Conservation (phyloP, 1,140 invertebrate genomes). For the Neuroterus valhalla region DNA sequence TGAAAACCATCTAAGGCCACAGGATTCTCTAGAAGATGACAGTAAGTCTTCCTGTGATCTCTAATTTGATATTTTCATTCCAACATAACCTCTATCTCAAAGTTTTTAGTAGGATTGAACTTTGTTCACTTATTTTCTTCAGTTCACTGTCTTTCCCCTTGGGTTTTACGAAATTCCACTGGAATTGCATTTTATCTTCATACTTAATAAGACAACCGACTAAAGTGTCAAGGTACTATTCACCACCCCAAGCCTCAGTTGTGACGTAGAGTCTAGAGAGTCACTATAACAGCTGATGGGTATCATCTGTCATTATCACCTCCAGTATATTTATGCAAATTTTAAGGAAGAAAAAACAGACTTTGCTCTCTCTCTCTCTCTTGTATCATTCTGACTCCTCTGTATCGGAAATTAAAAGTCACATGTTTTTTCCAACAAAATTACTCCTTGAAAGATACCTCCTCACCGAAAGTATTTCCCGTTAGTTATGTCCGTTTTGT, state of each 20-base stretch:
- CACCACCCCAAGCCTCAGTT: background rate
- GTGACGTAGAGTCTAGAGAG: background rate
- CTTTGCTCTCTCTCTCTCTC: background rate
- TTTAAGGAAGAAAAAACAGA: background rate
- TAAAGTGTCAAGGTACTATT: background rate
- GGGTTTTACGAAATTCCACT: background rate
- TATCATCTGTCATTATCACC: constrained; percentile 47
- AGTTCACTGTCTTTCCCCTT: background rate
- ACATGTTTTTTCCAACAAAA: constrained; percentile 1
- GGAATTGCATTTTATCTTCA: background rate
- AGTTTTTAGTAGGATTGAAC: background rate
- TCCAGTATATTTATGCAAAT: background rate
- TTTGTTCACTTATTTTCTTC: background rate
- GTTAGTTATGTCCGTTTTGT: background rate
- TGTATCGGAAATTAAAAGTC: background rate
- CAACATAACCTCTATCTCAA: constrained; percentile 14
- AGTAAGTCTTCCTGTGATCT: constrained; percentile 59
- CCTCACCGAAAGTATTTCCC: background rate
- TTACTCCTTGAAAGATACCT: background rate
- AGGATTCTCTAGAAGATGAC: constrained; percentile 71
- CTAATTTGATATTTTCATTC: background rate
- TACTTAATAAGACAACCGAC: constrained; percentile 9
- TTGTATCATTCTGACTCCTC: background rate
- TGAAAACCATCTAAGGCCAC: constrained; percentile 63
- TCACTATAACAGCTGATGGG: constrained; percentile 55